Conservation (phyloP, 2,888 invertebrate species). For the Apantesis nais region DNA sequence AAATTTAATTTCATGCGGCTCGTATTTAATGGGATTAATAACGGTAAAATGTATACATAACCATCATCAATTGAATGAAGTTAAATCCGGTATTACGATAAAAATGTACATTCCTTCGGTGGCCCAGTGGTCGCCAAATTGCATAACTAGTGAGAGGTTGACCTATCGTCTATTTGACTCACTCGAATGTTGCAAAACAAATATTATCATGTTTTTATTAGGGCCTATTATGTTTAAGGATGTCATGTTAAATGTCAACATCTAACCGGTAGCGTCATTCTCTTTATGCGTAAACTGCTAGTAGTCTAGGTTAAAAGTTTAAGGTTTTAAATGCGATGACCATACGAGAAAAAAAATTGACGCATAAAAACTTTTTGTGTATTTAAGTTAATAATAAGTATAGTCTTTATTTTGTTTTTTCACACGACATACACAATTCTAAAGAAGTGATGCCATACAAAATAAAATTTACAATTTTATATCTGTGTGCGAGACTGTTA, state of each 20-base stretch:
- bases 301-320: background rate
- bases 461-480: too few relatives aligned
- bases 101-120: constrained; percentile 36
- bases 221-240: background rate
- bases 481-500: too few relatives aligned
- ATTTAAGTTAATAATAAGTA: too few relatives aligned
- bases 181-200: constrained; percentile 28
- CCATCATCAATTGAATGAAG: constrained; percentile 35
- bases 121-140: constrained; percentile 42
- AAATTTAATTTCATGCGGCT: constrained; percentile 12
- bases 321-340: background rate
- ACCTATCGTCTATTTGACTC: constrained; percentile 40
- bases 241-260: constrained; percentile 5
- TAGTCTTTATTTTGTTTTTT: too few relatives aligned
- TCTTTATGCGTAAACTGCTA: background rate
- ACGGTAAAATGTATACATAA: constrained; percentile 26
- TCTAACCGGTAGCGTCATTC: background rate
- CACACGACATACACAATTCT: too few relatives aligned
- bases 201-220: constrained; percentile 14
- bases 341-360: background rate
- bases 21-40: constrained; percentile 12
- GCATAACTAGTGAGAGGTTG: constrained; percentile 41
- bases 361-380: background rate
- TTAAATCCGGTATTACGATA: constrained; percentile 30
- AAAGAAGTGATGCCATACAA: too few relatives aligned